Base-by-base conservation (phyloP, 2,888 invertebrate genomes). In the Drosophila subquinaria region DNA sequence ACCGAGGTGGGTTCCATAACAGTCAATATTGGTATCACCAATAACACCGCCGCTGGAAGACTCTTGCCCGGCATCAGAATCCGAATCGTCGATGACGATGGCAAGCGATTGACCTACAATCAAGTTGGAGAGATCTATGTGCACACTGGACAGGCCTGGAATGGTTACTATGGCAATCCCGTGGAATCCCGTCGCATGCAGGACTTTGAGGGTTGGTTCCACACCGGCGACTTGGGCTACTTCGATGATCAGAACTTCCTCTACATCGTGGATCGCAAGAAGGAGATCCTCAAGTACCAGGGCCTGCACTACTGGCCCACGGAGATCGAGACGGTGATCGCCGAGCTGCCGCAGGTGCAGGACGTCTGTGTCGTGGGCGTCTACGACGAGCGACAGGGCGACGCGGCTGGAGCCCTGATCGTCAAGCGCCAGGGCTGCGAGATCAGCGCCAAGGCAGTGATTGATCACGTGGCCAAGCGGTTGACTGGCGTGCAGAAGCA, bases 191-290 rank as follows among this genome's bases (percentile, higher is more conserved):
- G 63, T 2, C 72, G 73, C 3, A 84, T 82, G 52, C 81, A 89
- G 30, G 91, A 91, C 60, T 64, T 63, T 1, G 85, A 92, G 36
- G 88, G 87, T 17, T 93, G 90, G 91, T 80, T 91, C 38, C 89
- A 89, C 10, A 90, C 91, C 0, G 93, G 93, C 3, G 93, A 93
- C 61, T 27, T 92, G 51, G 93, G 93, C 2, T 88, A 90, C 61
- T 90, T 93, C 51, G 91, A 92, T 63, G 81, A 90, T 0, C 83
- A 90, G 17, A 91, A 92, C 8, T 81, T 76, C 69, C 69, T 92
- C 3, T 89, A 80, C 63, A 73, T 92, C 23, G 83, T 83, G 4
- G 93, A 90, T 74, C 88, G 93, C 0, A 91, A 89, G 42, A 93
- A 92, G 69, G 93, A 93, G 61, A 88, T 92, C 11, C 69, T 92